Evolutionary conservation across 2,888 invertebrate species (phyloP).

Genomic region (Leptogaster cylindrica): DNA sequence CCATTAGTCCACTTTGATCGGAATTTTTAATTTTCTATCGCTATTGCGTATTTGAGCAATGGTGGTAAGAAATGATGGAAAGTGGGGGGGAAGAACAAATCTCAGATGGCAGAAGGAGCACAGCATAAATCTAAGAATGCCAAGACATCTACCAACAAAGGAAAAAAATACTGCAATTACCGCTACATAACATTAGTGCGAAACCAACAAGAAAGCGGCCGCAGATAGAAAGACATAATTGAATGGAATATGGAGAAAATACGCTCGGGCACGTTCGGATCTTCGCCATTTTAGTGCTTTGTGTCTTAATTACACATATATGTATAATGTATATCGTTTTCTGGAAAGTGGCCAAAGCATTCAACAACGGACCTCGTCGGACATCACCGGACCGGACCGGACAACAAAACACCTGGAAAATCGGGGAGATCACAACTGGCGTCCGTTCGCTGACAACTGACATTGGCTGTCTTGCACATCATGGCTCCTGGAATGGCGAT

Average conservation of each 20-base stretch:
- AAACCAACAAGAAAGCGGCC: no score
- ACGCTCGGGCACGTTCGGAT: not conserved
- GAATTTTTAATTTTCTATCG: constrained; percentile 15
- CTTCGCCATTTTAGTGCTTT: not conserved
- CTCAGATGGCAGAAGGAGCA: no score
- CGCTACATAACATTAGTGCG: no score
- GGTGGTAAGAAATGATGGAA: not conserved
- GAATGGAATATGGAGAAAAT: not conserved
- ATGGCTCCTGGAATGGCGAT: not conserved
- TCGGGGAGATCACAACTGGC: no score
- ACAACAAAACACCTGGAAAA: no score
- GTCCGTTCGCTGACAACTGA: no score
- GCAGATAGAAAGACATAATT: not conserved
- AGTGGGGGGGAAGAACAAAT: no score
- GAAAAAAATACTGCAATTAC: no score
- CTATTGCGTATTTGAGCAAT: not conserved
- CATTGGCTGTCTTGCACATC: no score
- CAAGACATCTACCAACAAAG: no score
- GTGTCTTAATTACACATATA: not conserved
- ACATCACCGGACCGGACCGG: no score
- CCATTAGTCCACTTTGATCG: constrained; percentile 1
- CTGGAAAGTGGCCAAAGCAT: not conserved
- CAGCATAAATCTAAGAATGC: no score
- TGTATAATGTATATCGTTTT: not conserved
- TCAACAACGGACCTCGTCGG: not conserved